These are phyloP conservation scores for Hoplias malabaricus DNA, from an alignment of 2,113 vertebrate genomes.

Conservation along the genomic window DNA sequence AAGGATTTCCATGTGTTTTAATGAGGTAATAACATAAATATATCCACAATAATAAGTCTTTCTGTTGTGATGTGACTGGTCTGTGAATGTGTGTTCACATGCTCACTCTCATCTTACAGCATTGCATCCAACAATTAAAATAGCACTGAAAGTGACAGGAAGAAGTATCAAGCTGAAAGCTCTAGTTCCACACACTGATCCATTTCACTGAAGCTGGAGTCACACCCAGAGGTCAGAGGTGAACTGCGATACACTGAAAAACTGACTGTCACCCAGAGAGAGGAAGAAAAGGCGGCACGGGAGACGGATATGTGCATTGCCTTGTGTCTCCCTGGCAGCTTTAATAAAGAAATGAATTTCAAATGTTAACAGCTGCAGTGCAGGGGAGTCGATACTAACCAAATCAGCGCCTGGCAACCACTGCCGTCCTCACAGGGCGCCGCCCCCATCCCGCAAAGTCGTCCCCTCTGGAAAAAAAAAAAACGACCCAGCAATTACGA, in stretches of 20 bases:
- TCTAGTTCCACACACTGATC: no score
- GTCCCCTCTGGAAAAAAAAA: constrained; percentile 2
- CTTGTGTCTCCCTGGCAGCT: constrained; percentile 7
- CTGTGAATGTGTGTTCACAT: no score
- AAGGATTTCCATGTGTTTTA: no score
- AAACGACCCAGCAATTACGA: constrained; percentile 42
- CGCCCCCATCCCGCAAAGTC: constrained; percentile 24
- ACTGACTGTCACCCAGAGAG: background rate
- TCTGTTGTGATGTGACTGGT: no score
- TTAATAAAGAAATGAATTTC: constrained; percentile 43
- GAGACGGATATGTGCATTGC: background rate
- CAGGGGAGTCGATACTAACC: constrained; percentile 41
- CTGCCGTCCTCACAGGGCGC: constrained; percentile 18
- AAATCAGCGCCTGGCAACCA: constrained; percentile 42
- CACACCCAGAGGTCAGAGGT: background rate
- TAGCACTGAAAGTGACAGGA: no score
- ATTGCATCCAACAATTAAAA: no score
- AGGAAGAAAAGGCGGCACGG: background rate
- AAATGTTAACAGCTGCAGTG: constrained; percentile 48
- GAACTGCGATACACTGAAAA: background rate
- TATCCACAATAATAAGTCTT: no score
- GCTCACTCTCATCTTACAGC: no score
- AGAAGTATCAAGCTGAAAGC: no score
- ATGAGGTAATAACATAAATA: no score
- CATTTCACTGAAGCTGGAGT: background rate